These are phyloP conservation scores for Paraplagusia blochii DNA, from an alignment of 2,113 vertebrate species.

Conservation along the genomic window DNA sequence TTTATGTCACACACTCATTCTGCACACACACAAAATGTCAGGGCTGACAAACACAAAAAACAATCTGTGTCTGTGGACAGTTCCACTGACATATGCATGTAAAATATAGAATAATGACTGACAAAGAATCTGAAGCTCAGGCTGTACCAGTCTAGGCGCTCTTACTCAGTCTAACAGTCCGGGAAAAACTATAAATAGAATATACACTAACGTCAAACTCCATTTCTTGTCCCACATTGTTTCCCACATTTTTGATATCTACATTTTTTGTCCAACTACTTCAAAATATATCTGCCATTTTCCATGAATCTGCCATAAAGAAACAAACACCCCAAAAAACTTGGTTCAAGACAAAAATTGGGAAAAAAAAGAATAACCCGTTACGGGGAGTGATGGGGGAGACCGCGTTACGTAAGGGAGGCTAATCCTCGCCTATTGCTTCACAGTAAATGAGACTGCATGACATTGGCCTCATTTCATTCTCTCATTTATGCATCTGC, in stretches of 20 bases:
- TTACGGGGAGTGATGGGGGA: conserved; percentile 8
- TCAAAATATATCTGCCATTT: conserved; percentile 12
- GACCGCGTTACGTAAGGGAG: conserved; percentile 64
- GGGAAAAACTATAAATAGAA: conserved; percentile 73
- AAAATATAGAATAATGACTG: conserved; percentile 50
- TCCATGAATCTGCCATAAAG: conserved; percentile 1
- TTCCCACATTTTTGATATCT: conserved; percentile 33
- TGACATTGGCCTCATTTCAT: conserved; percentile 62
- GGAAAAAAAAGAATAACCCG: conserved; percentile 30
- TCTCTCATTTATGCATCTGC: conserved; percentile 36
- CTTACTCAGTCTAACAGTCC: conserved; percentile 63
- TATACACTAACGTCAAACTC: conserved; percentile 40
- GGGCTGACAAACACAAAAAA: neutral
- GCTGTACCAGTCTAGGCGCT: conserved; percentile 47
- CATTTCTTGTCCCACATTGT: conserved; percentile 16
- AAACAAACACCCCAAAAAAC: conserved; percentile 43
- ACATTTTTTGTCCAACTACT: neutral
- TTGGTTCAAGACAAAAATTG: conserved; percentile 22
- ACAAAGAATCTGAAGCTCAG: conserved; percentile 68
- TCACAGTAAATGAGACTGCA: conserved; percentile 59
- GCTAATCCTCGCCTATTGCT: conserved; percentile 65
- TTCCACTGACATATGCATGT: conserved; percentile 32
- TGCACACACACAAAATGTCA: no score
- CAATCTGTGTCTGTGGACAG: neutral
- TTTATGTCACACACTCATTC: conserved; percentile 14